Evolutionary conservation across 2,888 invertebrate species (phyloP), one percentile per base, ranked within the genome.

Genomic region (Scrobipalpa costella): DNA sequence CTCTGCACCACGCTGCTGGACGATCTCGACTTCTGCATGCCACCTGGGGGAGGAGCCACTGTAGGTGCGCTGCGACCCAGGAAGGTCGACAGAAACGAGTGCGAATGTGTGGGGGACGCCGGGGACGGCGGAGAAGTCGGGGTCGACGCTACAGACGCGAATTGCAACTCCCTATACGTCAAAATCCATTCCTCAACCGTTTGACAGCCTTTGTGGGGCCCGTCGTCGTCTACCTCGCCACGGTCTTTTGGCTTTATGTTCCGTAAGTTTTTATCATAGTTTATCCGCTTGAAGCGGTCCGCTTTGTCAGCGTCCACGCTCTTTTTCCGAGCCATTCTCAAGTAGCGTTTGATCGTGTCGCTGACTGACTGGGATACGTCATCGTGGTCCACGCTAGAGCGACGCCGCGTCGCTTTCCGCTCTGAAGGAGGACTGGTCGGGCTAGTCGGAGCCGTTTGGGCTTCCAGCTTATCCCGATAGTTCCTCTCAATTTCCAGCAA

Each of bases 21-120:
- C 34, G 96, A 96, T 85, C 97, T 96, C 78, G 96, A 97, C 92
- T 97, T 97, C 94, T 97, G 96, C 97, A 97, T 97, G 84, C 94
- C 94, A 90, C 94, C 94, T 90, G 93, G 86, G 77, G 92, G 84
- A 67, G 83, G 79, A 75, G 81, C 78, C 67, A 81, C 77, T 66
- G 83, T 78, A 67, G 80, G 82, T 65, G 83, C 81, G 70, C 81
- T 78, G 68, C 88, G 83, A 60, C 88, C 86, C 68, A 91, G 74
- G 78, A 86, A 73, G 69, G 86, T 76, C 67, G 86, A 79, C 68
- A 90, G 77, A 70, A 92, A 88, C 83, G 90, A 85, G 72, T 85
- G 84, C 77, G 93, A 87, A 79, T 83, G 84, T 63, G 91, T 81
- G 49, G 89, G 86, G 62, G 92, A 88, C 75, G 84, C 84, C 66